Percentiles rank a stretch among this genome's conserved stretches.
Evolutionary conservation across 2,888 invertebrate species (phyloP).

Genomic region (Trachelus troglodyta): DNA sequence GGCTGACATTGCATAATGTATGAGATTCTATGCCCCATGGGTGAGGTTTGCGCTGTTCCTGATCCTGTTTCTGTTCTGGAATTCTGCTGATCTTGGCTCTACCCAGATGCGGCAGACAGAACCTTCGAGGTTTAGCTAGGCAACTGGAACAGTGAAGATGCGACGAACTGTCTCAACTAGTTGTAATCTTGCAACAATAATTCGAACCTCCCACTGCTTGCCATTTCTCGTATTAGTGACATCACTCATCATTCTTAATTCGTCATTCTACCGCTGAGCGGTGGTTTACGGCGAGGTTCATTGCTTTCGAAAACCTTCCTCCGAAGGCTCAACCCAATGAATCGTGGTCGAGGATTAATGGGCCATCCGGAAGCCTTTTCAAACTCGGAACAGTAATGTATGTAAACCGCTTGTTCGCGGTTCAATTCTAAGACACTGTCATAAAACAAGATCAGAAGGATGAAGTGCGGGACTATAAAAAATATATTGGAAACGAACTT

Average conservation of each 20-base stretch:
- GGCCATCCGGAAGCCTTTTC: neutral
- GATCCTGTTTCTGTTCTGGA: constrained; percentile 19
- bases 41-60: constrained; percentile 29
- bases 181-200: neutral
- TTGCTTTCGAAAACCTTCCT: constrained; percentile 11
- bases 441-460: neutral
- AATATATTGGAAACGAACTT: neutral
- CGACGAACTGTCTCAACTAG: neutral
- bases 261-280: constrained; percentile 14
- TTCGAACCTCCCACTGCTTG: neutral
- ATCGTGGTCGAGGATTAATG: neutral
- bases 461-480: neutral
- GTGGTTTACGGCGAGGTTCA: constrained; percentile 13
- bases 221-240: neutral
- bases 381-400: neutral
- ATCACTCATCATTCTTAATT: constrained; percentile 10
- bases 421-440: neutral
- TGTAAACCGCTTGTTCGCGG: neutral
- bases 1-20: constrained; percentile 39
- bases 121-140: neutral
- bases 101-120: neutral
- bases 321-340: neutral
- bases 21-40: constrained; percentile 32
- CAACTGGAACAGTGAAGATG: neutral
- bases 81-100: constrained; percentile 14